Percentiles rank a stretch among this genome's conserved stretches.
phyloP scores from a whole-genome alignment of 2,113 vertebrate species.

The Stomatorhinus ivindoensis region DNA sequence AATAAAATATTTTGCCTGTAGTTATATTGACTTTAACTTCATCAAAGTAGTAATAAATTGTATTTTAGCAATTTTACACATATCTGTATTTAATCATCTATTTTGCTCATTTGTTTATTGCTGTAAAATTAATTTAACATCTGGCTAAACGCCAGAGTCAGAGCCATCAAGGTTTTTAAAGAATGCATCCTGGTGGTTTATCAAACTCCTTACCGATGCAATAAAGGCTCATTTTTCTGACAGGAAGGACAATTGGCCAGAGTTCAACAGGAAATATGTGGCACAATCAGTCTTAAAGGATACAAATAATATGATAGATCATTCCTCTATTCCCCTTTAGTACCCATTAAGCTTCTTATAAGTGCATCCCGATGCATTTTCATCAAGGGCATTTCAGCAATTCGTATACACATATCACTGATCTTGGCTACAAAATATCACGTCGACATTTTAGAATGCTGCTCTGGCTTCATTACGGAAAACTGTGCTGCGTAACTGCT shows the following conservation, averaged over 20 bases:
- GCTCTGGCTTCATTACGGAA: background rate
- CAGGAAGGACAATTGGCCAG: conserved; percentile 2
- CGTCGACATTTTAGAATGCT: background rate
- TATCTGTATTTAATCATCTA: background rate
- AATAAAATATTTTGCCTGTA: background rate
- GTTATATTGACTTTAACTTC: background rate
- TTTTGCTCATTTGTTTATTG: background rate
- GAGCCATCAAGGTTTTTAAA: background rate
- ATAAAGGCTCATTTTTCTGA: conserved; percentile 10
- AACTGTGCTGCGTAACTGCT: background rate
- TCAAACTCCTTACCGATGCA: conserved; percentile 28
- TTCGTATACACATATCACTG: background rate
- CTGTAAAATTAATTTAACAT: background rate
- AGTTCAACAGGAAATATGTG: background rate
- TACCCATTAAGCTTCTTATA: conserved; percentile 38
- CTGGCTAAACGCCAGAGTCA: background rate
- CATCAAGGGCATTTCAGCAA: conserved; percentile 2
- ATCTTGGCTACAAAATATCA: background rate
- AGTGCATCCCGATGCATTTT: conserved; percentile 21
- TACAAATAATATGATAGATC: conserved; percentile 5
- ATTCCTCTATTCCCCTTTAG: conserved; percentile 15
- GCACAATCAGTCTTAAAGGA: background rate
- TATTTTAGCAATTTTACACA: background rate
- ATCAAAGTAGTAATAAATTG: background rate
- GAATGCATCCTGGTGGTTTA: background rate